Evolutionary conservation across 2,113 vertebrate genomes (phyloP).

Genomic region (Uria aalge): DNA sequence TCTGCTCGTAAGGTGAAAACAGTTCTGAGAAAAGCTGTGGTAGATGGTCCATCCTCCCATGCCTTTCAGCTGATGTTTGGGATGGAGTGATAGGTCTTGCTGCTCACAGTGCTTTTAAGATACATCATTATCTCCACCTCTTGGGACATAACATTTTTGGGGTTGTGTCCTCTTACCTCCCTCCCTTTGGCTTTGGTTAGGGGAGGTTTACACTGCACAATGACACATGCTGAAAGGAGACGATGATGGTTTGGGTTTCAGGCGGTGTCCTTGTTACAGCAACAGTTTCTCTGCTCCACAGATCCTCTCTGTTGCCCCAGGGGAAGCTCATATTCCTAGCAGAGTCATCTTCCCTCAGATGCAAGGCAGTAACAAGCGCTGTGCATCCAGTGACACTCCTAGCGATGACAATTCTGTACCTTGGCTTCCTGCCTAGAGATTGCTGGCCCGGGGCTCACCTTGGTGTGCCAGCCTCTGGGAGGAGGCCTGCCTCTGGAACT

Average conservation of each 20-base stretch:
- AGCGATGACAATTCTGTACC: not conserved
- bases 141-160: not conserved
- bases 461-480: not conserved
- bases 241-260: not conserved
- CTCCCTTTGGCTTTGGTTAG: not conserved
- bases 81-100: not conserved
- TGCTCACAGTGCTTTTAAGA: fast-evolving
- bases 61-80: not conserved
- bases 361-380: too few species aligned
- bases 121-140: fast-evolving
- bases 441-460: not conserved
- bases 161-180: not conserved
- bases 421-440: not conserved
- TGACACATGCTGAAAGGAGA: not conserved
- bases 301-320: not conserved
- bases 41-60: not conserved
- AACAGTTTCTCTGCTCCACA: not conserved
- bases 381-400: too few species aligned
- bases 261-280: fast-evolving
- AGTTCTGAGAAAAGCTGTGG: not conserved
- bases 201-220: not conserved
- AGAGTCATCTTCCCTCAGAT: not conserved
- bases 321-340: not conserved
- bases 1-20: fast-evolving
- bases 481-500: not conserved